These are phyloP conservation scores for Hylyphantes graminicola DNA, from an alignment of 1,140 invertebrate species.

Conservation along the genomic window DNA sequence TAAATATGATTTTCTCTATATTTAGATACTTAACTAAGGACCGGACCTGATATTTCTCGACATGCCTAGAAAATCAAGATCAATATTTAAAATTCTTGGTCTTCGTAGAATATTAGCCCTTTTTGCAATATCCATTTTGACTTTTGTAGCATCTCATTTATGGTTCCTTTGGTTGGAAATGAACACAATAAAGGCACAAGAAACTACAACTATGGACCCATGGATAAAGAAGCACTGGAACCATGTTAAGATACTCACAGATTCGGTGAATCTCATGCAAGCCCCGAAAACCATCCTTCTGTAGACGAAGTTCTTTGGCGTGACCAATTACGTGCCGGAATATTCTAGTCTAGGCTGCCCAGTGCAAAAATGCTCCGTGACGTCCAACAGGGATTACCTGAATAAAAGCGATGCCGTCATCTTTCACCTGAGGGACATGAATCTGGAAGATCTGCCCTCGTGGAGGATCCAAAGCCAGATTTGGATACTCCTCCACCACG, in stretches of 20 bases:
- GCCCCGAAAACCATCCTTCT: conserved; percentile 45
- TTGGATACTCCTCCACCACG: conserved; percentile 63
- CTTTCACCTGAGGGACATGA: conserved; percentile 63
- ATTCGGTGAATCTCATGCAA: background rate
- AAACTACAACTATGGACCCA: conserved; percentile 32
- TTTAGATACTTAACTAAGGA: too few species aligned
- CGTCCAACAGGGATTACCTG: conserved; percentile 58
- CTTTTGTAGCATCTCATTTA: background rate
- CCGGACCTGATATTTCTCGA: too few species aligned
- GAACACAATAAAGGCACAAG: background rate
- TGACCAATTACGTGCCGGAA: conserved; percentile 45
- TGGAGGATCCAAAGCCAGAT: conserved; percentile 63
- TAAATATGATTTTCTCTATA: too few species aligned
- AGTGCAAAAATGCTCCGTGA: conserved; percentile 54
- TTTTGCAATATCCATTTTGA: background rate
- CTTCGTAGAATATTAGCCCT: too few species aligned
- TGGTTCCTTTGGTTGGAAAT: background rate
- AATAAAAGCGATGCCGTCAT: conserved; percentile 58
- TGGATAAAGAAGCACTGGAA: conserved; percentile 52
- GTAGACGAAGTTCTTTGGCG: conserved; percentile 61
- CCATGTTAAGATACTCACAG: conserved; percentile 38
- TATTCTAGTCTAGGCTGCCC: conserved; percentile 35
- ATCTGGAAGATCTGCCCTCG: conserved; percentile 65
- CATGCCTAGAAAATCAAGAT: too few species aligned
- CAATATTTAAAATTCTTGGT: too few species aligned